A percentile compares a stretch with the other conserved stretches of the same genome.
phyloP scores from a whole-genome alignment of 2,113 vertebrate genomes.

The Menura novaehollandiae region DNA sequence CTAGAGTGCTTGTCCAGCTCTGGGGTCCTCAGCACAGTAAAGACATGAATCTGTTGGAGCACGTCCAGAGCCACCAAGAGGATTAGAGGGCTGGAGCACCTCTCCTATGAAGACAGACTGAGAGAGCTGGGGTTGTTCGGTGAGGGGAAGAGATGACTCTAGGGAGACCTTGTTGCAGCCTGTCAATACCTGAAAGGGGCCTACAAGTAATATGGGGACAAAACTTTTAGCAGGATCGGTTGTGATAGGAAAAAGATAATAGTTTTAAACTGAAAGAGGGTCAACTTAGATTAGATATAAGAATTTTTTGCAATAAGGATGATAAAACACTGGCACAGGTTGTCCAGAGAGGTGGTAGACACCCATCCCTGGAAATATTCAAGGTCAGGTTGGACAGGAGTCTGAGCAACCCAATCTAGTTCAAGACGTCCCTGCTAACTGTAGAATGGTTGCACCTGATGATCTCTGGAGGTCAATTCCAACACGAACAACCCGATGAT shows the following conservation, averaged over 20 bases:
- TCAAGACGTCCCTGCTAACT: background rate
- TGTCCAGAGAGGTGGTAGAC: background rate
- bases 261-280: background rate
- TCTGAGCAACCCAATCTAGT: background rate
- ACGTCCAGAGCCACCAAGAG: background rate
- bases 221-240: background rate
- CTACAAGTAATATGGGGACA: background rate
- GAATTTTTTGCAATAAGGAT: accelerated
- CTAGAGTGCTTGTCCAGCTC: background rate
- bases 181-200: background rate
- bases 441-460: background rate
- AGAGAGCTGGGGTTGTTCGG: background rate
- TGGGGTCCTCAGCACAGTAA: background rate
- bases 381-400: background rate
- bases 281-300: background rate
- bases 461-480: background rate
- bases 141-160: background rate
- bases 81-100: accelerated
- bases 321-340: background rate
- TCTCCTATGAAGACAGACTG: background rate
- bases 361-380: background rate
- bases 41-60: background rate
- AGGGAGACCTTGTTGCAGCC: accelerated
- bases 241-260: background rate
- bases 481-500: background rate